Percentiles rank a stretch among this genome's conserved stretches.
These are phyloP conservation scores for Ceriagrion tenellum DNA, from an alignment of 2,888 invertebrate genomes.

Conservation along the genomic window DNA sequence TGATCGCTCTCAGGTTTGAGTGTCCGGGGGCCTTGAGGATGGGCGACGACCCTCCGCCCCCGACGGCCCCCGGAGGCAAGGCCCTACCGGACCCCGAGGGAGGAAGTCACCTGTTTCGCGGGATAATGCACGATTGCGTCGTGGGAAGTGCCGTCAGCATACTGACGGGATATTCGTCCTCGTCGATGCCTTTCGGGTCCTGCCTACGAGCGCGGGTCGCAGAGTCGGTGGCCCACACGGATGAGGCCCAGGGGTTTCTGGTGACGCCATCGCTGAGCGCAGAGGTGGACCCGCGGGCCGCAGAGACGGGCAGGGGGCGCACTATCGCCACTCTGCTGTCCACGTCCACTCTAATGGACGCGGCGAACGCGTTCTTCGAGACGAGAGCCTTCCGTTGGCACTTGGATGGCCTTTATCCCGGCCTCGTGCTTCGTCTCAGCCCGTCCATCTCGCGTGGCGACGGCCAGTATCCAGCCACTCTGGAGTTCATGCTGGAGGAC, in stretches of 20 bases:
- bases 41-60: constrained; percentile 79
- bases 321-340: constrained; percentile 41
- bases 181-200: neutral
- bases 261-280: constrained; percentile 41
- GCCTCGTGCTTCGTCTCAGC: constrained; percentile 86
- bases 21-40: constrained; percentile 73
- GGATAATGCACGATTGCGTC: constrained; percentile 83
- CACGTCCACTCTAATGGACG: constrained; percentile 82
- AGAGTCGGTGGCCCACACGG: constrained; percentile 23
- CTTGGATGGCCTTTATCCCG: constrained; percentile 86
- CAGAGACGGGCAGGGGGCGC: neutral
- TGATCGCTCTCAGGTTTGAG: neutral
- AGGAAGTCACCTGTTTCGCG: constrained; percentile 83
- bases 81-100: constrained; percentile 85
- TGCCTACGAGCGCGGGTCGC: constrained; percentile 26
- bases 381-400: constrained; percentile 88
- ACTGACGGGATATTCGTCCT: constrained; percentile 44
- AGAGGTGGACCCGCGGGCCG: constrained; percentile 54
- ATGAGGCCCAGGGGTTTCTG: neutral
- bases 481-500: constrained; percentile 87
- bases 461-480: constrained; percentile 81
- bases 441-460: constrained; percentile 81
- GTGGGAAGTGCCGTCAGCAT: constrained; percentile 79
- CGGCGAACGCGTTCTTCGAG: constrained; percentile 84
- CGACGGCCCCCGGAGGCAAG: constrained; percentile 83